These are phyloP conservation scores for Charaxes varanes DNA, from an alignment of 1,140 invertebrate genomes.

Conservation along the genomic window DNA sequence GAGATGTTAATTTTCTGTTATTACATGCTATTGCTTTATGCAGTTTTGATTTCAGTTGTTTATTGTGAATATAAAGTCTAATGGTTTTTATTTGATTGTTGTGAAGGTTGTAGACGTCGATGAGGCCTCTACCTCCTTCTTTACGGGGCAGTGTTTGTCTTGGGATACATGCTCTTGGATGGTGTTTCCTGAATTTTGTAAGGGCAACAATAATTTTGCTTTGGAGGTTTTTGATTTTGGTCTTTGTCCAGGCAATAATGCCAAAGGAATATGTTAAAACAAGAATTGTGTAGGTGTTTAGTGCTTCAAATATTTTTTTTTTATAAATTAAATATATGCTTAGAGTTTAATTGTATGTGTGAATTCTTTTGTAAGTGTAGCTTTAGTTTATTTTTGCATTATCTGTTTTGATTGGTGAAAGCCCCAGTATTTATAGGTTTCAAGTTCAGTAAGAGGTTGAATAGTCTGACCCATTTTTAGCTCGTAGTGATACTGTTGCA, in stretches of 20 bases:
- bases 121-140: slow-evolving; percentile 10
- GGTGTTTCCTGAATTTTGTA: slow-evolving; percentile 9
- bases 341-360: slow-evolving; percentile 3
- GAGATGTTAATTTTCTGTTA: too few species aligned
- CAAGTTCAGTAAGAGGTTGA: not conserved
- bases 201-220: slow-evolving; percentile 1
- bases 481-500: not conserved
- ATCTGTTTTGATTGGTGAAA: slow-evolving; percentile 2
- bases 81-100: slow-evolving; percentile 5
- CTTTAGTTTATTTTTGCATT: slow-evolving; percentile 3
- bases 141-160: slow-evolving; percentile 3
- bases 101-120: slow-evolving; percentile 11
- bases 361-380: not conserved
- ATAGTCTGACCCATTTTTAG: slow-evolving; percentile 1
- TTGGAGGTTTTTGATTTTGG: slow-evolving; percentile 8
- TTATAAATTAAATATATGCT: slow-evolving; percentile 6
- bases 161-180: slow-evolving; percentile 7
- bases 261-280: slow-evolving; percentile 13
- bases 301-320: too few species aligned
- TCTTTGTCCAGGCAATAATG: slow-evolving; percentile 5
- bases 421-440: slow-evolving; percentile 8
- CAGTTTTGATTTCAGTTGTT: too few species aligned
- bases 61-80: not conserved
- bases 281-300: slow-evolving; percentile 8
- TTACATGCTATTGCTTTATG: too few species aligned